phyloP scores from a whole-genome alignment of 2,797 vertebrate species.

The Sibirionetta formosa region DNA sequence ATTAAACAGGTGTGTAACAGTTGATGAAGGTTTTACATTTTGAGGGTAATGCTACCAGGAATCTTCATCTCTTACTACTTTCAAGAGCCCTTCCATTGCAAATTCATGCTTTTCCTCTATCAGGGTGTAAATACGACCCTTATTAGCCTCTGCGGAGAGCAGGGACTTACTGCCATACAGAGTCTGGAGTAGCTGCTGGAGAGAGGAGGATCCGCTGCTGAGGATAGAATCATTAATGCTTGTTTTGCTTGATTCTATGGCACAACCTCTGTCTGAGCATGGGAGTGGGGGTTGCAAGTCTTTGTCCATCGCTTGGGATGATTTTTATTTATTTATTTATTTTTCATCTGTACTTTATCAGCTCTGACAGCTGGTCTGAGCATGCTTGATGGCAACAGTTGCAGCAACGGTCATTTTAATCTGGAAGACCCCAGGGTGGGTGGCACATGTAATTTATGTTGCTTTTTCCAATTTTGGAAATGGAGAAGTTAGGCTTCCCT shows the following conservation, averaged over 20 bases:
- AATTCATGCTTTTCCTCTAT: not conserved
- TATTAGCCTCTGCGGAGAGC: rapidly evolving
- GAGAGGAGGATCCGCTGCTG: rapidly evolving
- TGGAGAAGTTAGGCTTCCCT: not conserved
- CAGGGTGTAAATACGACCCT: not conserved
- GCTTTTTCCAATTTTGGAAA: not conserved
- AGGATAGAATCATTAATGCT: rapidly evolving
- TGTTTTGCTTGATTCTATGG: not conserved
- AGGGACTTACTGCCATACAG: rapidly evolving
- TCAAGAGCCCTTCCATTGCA: rapidly evolving
- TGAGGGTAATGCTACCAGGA: rapidly evolving
- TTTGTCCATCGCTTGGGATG: not conserved
- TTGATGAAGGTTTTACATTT: not conserved
- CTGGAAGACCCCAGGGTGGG: not conserved
- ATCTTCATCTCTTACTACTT: not conserved
- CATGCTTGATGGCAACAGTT: slow-evolving; percentile 59
- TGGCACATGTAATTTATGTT: slow-evolving; percentile 15
- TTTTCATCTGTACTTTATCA: not conserved
- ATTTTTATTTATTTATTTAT: not conserved
- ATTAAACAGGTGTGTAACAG: not conserved
- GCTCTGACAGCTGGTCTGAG: slow-evolving; percentile 27
- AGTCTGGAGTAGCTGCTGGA: not conserved
- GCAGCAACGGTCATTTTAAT: slow-evolving; percentile 5
- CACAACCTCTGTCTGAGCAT: not conserved
- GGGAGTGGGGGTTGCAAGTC: rapidly evolving